Percentiles rank a stretch among this genome's conserved stretches.
Conservation (phyloP, 23 tunicate species). For the Trididemnum nubilum region DNA sequence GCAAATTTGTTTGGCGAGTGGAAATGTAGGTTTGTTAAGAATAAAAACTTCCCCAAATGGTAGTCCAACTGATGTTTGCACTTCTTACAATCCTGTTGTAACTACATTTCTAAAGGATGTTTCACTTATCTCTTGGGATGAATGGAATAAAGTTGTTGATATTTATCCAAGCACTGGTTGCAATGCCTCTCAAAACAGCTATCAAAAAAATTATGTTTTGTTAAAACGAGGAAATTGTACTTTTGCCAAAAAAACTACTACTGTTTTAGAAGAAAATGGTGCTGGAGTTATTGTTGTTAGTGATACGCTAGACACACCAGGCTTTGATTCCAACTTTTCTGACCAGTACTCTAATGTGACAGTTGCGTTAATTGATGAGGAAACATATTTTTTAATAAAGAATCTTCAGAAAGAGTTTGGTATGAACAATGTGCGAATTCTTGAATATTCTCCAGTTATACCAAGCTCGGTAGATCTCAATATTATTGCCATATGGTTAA, state of each 20-base stretch:
- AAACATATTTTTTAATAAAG: slow-evolving; percentile 19
- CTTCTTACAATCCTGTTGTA: neutral
- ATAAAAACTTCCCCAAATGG: neutral
- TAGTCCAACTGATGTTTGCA: neutral
- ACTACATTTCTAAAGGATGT: no score
- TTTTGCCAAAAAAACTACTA: slow-evolving; percentile 55
- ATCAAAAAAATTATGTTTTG: slow-evolving; percentile 37
- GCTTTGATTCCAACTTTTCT: slow-evolving; percentile 19
- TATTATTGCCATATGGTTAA: slow-evolving; percentile 46
- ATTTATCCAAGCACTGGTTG: slow-evolving; percentile 70
- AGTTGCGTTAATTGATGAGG: slow-evolving; percentile 48
- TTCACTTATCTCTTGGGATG: neutral
- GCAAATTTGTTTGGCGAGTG: neutral
- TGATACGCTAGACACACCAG: slow-evolving; percentile 43
- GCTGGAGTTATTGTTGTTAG: slow-evolving; percentile 59
- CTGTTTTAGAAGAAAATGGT: slow-evolving; percentile 57
- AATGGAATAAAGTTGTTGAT: slow-evolving; percentile 39
- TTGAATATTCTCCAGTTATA: slow-evolving; percentile 30
- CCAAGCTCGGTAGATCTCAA: slow-evolving; percentile 26
- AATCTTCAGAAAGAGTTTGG: slow-evolving; percentile 15
- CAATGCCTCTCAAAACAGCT: neutral
- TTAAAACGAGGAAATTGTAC: slow-evolving; percentile 84
- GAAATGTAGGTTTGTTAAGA: neutral
- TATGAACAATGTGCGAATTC: slow-evolving; percentile 22
- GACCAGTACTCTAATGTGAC: slow-evolving; percentile 41